Conservation (phyloP, 2,113 vertebrate species). For the Microtus ochrogaster region DNA sequence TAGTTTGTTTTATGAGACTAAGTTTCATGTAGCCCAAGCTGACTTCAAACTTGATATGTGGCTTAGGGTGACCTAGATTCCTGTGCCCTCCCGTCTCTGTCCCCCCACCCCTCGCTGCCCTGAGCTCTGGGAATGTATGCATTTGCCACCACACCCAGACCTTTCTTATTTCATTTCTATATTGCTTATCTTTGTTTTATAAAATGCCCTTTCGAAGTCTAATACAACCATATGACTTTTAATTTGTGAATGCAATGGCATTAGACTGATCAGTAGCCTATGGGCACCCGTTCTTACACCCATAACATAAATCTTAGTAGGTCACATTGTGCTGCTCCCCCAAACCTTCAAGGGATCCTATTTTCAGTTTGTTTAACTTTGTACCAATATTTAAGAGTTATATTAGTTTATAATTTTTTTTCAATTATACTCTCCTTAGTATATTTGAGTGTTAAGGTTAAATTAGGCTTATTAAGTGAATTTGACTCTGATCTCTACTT, state of each 20-base stretch:
- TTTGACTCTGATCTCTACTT: neutral
- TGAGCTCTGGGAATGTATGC: neutral
- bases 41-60: neutral
- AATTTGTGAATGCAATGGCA: neutral
- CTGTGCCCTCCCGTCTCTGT: neutral
- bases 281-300: neutral
- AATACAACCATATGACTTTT: neutral
- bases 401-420: neutral
- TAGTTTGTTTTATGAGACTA: neutral
- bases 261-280: neutral
- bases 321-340: neutral
- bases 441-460: constrained; percentile 39
- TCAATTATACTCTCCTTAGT: neutral
- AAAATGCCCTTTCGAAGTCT: constrained; percentile 24
- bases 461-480: neutral
- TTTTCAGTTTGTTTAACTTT: neutral
- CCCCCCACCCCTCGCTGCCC: no score
- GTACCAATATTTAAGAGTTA: neutral
- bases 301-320: constrained; percentile 11
- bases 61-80: neutral
- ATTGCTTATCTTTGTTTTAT: neutral
- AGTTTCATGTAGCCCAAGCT: neutral
- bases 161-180: neutral
- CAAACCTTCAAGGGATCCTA: constrained; percentile 13
- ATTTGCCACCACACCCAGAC: neutral